Evolutionary conservation across 2,797 vertebrate species (phyloP).

Genomic region (Lutjanus argentimaculatus): DNA sequence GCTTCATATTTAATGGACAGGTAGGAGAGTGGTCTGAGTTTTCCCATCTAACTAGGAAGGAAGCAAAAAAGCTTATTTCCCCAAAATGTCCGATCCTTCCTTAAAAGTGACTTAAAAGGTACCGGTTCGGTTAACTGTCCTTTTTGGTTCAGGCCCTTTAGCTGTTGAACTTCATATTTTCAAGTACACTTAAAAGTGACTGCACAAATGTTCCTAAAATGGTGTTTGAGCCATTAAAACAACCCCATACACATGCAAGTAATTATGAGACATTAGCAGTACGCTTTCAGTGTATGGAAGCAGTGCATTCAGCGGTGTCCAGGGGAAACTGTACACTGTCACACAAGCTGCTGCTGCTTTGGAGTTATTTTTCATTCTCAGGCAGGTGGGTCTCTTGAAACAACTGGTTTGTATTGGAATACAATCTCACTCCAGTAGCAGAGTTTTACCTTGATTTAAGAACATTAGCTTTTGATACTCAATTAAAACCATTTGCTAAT

Average conservation of each 20-base stretch:
- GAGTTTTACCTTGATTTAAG: background rate
- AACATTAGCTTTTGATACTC: background rate
- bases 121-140: background rate
- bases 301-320: conserved; percentile 34
- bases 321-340: conserved; percentile 48
- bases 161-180: conserved; percentile 19
- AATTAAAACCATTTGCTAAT: background rate
- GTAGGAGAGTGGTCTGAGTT: no score
- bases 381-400: conserved; percentile 1
- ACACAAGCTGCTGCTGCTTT: conserved; percentile 28
- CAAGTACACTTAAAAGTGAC: conserved; percentile 23
- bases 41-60: background rate
- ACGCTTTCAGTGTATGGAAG: conserved; percentile 32
- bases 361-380: conserved; percentile 28
- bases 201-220: conserved; percentile 31
- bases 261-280: conserved; percentile 54
- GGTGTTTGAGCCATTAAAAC: conserved; percentile 12
- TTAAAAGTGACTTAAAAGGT: background rate
- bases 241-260: conserved; percentile 33
- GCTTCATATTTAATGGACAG: no score
- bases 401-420: background rate
- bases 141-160: conserved; percentile 10
- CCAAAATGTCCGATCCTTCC: background rate
- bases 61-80: background rate
- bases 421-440: background rate